Percentiles rank a stretch among this genome's conserved stretches.
phyloP scores from a whole-genome alignment of 2,797 vertebrate genomes.

The Lepus townsendii region DNA sequence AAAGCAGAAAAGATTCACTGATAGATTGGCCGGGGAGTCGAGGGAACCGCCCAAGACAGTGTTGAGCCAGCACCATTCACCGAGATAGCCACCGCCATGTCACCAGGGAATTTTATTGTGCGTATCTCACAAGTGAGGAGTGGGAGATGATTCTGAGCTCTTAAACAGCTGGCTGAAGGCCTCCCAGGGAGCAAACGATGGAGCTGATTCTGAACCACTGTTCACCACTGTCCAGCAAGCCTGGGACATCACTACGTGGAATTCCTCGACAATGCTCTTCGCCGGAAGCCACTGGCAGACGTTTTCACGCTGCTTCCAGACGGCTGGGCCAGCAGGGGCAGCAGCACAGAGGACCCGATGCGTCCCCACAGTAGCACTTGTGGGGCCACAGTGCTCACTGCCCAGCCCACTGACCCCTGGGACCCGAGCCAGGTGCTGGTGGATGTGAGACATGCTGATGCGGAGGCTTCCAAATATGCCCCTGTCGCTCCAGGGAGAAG shows the following conservation, averaged over 20 bases:
- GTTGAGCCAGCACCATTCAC: not conserved
- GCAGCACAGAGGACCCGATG: not conserved
- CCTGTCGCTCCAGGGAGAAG: not conserved
- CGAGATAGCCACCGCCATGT: not conserved
- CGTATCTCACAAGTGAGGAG: not conserved
- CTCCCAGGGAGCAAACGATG: not conserved
- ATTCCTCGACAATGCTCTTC: constrained; percentile 30
- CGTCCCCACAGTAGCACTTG: not conserved
- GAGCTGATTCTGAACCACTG: not conserved
- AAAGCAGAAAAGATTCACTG: not conserved
- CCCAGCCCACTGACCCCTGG: not conserved
- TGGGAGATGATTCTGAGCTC: not conserved
- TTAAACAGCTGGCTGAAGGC: not conserved
- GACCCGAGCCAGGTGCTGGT: not conserved
- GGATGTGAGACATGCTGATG: not conserved
- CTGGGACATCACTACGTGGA: constrained; percentile 28
- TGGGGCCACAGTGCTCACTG: not conserved
- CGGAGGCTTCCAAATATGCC: not conserved
- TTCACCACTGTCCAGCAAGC: not conserved
- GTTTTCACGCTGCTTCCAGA: constrained; percentile 1
- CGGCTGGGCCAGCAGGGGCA: not conserved
- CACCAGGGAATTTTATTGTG: not conserved
- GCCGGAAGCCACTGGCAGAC: constrained; percentile 34
- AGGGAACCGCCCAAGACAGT: not conserved
- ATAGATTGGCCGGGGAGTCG: not conserved